Conservation (phyloP, 2,113 vertebrate genomes). For the Cromileptes altivelis region DNA sequence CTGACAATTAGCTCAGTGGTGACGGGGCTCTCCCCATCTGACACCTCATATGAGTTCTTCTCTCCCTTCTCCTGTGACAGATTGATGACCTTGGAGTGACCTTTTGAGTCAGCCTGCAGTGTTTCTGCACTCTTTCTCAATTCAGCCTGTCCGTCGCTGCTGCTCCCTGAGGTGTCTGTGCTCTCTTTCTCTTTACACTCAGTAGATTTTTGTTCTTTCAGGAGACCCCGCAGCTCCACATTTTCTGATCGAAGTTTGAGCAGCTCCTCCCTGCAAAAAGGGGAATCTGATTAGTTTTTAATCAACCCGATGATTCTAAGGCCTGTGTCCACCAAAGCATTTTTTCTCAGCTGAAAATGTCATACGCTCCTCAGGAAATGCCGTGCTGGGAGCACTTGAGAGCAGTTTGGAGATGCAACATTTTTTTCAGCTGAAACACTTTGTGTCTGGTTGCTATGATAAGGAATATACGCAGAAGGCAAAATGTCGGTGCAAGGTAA, state of each 20-base stretch:
- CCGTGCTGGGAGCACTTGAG: too few species aligned
- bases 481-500: too few species aligned
- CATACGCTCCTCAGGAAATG: too few species aligned
- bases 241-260: slow-evolving; percentile 75
- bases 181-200: slow-evolving; percentile 83
- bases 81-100: slow-evolving; percentile 75
- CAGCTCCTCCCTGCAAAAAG: slow-evolving; percentile 75
- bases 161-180: slow-evolving; percentile 81
- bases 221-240: slow-evolving; percentile 68
- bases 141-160: slow-evolving; percentile 83
- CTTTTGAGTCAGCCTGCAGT: slow-evolving; percentile 80
- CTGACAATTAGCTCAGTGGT: slow-evolving; percentile 56
- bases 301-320: neutral
- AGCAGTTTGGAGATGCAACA: too few species aligned
- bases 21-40: slow-evolving; percentile 55
- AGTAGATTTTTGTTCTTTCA: slow-evolving; percentile 83
- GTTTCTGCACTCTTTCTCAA: slow-evolving; percentile 82
- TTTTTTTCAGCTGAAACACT: too few species aligned
- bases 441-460: too few species aligned
- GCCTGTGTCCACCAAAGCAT: too few species aligned
- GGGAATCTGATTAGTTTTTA: neutral
- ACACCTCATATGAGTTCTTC: slow-evolving; percentile 47
- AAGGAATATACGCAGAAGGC: too few species aligned
- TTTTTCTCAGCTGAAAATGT: too few species aligned
- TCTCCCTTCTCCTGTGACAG: slow-evolving; percentile 79